phyloP scores from a whole-genome alignment of 2,113 vertebrate species.

The Heliornis fulica region DNA sequence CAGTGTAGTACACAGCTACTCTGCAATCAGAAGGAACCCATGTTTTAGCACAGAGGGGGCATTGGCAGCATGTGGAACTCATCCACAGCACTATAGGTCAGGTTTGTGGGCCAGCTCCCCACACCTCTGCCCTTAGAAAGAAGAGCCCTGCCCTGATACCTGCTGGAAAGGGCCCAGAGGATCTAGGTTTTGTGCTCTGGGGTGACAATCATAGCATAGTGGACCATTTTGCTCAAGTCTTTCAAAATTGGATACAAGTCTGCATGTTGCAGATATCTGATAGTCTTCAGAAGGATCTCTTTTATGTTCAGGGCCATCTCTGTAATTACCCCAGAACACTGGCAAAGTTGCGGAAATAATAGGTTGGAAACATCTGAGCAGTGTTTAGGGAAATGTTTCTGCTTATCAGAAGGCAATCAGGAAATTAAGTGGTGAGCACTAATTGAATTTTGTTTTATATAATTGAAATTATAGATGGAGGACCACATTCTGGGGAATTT shows the following conservation, averaged over 20 bases:
- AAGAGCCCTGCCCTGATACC: not conserved
- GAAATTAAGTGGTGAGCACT: not conserved
- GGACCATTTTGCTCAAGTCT: not conserved
- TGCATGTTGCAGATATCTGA: not conserved
- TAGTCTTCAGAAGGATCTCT: not conserved
- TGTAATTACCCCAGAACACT: not conserved
- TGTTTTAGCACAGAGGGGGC: not conserved
- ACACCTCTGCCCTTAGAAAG: not conserved
- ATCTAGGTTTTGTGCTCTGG: not conserved
- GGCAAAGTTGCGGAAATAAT: conserved; percentile 19
- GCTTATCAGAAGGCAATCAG: not conserved
- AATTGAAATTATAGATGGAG: not conserved
- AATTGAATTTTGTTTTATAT: not conserved
- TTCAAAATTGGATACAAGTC: not conserved
- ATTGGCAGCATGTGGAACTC: not conserved
- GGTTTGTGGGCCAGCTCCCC: not conserved
- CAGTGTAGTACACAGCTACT: not conserved
- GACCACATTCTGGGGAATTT: not conserved
- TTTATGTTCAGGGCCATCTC: not conserved
- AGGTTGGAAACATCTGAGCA: not conserved
- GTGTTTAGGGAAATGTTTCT: not conserved
- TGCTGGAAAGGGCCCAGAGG: not conserved
- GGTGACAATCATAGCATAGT: rapidly evolving
- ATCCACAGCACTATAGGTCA: not conserved
- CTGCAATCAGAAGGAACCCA: not conserved